Evolutionary conservation across 2,113 vertebrate species (phyloP).

Genomic region (Enhydra lutris): DNA sequence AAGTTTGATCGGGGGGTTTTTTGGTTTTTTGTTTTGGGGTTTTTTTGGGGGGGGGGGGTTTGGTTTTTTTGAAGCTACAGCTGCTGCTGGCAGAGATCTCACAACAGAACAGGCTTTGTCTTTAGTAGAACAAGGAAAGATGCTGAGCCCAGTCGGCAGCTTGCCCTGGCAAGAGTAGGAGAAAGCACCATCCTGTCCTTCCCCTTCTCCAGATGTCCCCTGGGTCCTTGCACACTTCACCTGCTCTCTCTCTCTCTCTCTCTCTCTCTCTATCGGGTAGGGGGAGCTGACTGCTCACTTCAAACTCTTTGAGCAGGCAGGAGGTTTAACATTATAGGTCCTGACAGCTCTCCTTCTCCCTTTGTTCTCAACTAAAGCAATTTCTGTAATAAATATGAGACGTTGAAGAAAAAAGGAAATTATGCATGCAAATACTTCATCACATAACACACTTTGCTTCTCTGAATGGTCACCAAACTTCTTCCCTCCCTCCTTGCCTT

Average conservation of each 20-base stretch:
- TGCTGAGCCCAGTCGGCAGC: neutral
- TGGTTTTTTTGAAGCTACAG: slow-evolving; percentile 39
- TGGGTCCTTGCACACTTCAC: neutral
- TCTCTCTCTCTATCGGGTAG: neutral
- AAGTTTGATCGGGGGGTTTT: neutral
- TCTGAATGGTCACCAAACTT: neutral
- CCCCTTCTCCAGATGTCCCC: neutral
- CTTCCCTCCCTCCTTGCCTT: neutral
- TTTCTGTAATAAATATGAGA: neutral
- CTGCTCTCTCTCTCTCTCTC: neutral
- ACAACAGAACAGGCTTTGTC: slow-evolving; percentile 51
- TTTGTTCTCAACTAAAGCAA: neutral
- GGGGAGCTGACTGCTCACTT: neutral
- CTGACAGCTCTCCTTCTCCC: neutral
- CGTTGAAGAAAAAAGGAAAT: neutral
- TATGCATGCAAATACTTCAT: neutral
- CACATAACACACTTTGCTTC: neutral
- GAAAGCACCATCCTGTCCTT: neutral
- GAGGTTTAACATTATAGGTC: neutral
- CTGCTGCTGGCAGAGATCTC: slow-evolving; percentile 7
- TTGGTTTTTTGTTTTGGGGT: neutral
- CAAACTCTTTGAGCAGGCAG: neutral
- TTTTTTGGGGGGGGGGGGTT: neutral
- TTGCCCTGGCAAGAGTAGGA: neutral
- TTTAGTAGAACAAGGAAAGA: neutral